Evolutionary conservation across 2,797 vertebrate species (phyloP), one percentile per base, ranked within the genome.

Genomic region (Sparus aurata): DNA sequence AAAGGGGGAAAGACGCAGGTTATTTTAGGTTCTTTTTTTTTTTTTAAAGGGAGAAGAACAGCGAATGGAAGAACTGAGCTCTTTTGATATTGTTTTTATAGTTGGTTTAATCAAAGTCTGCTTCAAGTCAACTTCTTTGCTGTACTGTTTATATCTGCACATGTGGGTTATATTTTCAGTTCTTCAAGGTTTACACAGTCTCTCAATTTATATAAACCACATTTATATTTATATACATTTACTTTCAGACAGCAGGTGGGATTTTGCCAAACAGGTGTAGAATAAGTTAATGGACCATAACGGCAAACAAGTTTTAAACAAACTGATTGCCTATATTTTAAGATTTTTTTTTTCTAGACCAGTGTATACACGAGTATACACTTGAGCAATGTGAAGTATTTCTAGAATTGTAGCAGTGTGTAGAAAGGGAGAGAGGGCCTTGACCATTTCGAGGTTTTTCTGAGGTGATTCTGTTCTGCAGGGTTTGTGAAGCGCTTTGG

Each of bases 401-500:
- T 87, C 75, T 84, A 55, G 78, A 83, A 81, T 59, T 85, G 84
- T 75, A 76, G 86, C 71, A 83, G 87, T 90, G 88, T 91, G 73
- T 91, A 90, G 91, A 83, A 73, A 93, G 93, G 90, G 90, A 94
- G 94, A 87, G 83, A 88, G 92, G 92, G 92, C 93, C 93, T 94
- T 95, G 92, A 94, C 91, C 91, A 94, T 93, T 90, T 88, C 72
- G 89, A 94, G 93, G 95, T 94, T 95, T 94, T 96, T 96, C 95
- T 96, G 94, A 96, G 95, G 95, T 96, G 93, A 95, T 96, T 96
- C 94, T 96, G 95, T 96, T 96, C 95, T 96, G 95, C 96, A 96
- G 96, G 96, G 95, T 96, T 95, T 96, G 96, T 96, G 95, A 96
- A 94, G 95, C 96, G 94, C 95, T 96, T 95, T 96, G 96, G 96